Conservation (phyloP, 2,113 vertebrate species). For the Brienomyrus brachyistius region DNA sequence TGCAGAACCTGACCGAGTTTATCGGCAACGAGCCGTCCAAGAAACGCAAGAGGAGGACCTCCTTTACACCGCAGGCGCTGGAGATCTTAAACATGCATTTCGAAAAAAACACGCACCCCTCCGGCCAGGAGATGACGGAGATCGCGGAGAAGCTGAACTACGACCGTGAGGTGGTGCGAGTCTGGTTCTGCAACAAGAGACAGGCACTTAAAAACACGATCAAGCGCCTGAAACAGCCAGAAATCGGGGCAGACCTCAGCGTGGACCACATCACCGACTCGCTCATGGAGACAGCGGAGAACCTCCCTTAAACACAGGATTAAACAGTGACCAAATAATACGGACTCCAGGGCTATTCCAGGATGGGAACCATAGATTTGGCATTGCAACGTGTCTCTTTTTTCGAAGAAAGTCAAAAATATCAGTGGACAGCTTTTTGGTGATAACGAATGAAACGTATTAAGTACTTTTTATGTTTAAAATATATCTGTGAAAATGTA, state of each 20-base stretch:
- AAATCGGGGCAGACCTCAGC: constrained; percentile 65
- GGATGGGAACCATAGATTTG: not conserved
- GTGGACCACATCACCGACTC: constrained; percentile 84
- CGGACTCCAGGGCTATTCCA: constrained; percentile 39
- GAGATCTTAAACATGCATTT: constrained; percentile 99
- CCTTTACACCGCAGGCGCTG: constrained; percentile 98
- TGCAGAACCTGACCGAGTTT: constrained; percentile 99
- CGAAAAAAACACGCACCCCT: constrained; percentile 99
- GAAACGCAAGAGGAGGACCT: constrained; percentile 99
- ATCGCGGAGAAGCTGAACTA: constrained; percentile 99
- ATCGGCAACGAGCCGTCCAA: constrained; percentile 98
- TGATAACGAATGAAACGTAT: constrained; percentile 35
- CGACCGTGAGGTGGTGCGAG: constrained; percentile 97
- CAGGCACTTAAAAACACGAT: constrained; percentile 99
- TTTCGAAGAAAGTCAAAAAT: constrained; percentile 60
- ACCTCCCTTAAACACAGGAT: constrained; percentile 33
- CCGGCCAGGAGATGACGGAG: constrained; percentile 99
- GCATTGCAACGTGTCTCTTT: constrained; percentile 47
- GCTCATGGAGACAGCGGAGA: constrained; percentile 65
- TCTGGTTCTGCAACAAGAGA: constrained; percentile 99
- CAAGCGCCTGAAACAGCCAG: constrained; percentile 95
- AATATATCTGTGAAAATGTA: not conserved
- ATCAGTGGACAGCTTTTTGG: constrained; percentile 42
- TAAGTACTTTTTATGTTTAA: not conserved
- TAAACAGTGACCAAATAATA: constrained; percentile 16